These are phyloP conservation scores for Tineola bisselliella DNA, from an alignment of 2,888 invertebrate species.

Conservation along the genomic window DNA sequence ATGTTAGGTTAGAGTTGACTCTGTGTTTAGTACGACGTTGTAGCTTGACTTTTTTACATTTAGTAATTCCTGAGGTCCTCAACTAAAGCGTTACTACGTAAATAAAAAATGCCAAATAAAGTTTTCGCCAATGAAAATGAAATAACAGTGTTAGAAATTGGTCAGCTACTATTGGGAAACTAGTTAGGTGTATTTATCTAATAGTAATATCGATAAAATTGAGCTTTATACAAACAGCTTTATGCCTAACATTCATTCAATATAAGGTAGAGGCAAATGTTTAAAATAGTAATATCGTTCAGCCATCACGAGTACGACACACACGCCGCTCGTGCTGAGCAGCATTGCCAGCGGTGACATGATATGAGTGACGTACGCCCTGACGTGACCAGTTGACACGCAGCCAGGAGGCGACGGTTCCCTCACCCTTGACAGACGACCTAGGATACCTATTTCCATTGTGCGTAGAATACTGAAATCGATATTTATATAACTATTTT, in stretches of 20 bases:
- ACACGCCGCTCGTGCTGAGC: slow-evolving; percentile 19
- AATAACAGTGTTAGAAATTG: too few species aligned
- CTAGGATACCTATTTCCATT: slow-evolving; percentile 31
- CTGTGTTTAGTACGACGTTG: too few species aligned
- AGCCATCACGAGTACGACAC: slow-evolving; percentile 24
- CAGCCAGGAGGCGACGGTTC: slow-evolving; percentile 19
- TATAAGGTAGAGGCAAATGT: slow-evolving; percentile 31
- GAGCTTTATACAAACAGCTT: too few species aligned
- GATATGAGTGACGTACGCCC: slow-evolving; percentile 27
- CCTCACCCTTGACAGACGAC: slow-evolving; percentile 17
- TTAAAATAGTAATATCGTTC: slow-evolving; percentile 26
- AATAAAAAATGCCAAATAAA: too few species aligned
- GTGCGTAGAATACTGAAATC: slow-evolving; percentile 31
- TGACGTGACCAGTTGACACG: slow-evolving; percentile 16
- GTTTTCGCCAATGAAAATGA: too few species aligned
- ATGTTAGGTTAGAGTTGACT: too few species aligned
- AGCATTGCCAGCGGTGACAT: slow-evolving; percentile 25
- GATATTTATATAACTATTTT: not conserved
- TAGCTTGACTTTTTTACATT: too few species aligned
- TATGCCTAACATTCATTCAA: slow-evolving; percentile 21
- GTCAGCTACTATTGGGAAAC: too few species aligned
- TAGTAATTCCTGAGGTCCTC: too few species aligned
- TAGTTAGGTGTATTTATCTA: too few species aligned
- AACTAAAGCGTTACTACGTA: too few species aligned
- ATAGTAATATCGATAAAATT: too few species aligned